These are phyloP conservation scores for Bombus breviceps DNA, from an alignment of 1,140 invertebrate species.

Conservation along the genomic window DNA sequence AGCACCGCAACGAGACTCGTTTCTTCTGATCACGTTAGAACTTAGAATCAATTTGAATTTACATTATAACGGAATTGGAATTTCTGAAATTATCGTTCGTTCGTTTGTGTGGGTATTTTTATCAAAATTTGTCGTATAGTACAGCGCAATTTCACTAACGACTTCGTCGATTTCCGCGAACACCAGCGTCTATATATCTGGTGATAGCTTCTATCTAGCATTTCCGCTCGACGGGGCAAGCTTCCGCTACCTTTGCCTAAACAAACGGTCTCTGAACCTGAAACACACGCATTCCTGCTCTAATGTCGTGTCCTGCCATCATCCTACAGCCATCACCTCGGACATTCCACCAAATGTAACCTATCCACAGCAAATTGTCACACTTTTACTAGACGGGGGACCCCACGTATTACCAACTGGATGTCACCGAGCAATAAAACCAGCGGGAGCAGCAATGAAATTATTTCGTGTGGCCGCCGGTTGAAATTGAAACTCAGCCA, in stretches of 20 bases:
- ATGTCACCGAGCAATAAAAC: background rate
- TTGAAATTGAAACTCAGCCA: slow-evolving; percentile 17
- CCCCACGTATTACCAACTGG: background rate
- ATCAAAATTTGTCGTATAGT: background rate
- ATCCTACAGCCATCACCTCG: background rate
- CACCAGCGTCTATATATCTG: background rate
- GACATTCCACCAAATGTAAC: background rate
- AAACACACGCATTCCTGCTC: slow-evolving; percentile 45
- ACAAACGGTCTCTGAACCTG: slow-evolving; percentile 52
- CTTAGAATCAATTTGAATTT: too few species aligned
- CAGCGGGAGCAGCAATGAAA: slow-evolving; percentile 7
- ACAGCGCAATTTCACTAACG: background rate
- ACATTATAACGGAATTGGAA: too few species aligned
- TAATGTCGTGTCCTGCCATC: slow-evolving; percentile 54
- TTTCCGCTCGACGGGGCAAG: slow-evolving; percentile 54
- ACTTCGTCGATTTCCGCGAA: background rate
- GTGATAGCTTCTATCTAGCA: slow-evolving; percentile 1
- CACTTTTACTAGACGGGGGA: background rate
- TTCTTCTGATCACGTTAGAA: too few species aligned
- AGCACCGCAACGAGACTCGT: too few species aligned
- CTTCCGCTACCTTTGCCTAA: slow-evolving; percentile 58
- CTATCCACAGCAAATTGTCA: background rate
- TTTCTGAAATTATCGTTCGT: background rate
- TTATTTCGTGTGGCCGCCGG: slow-evolving; percentile 7
- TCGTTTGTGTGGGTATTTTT: background rate